Base-by-base conservation (phyloP, 2,113 vertebrate species). In the Pachycephala philippinensis region DNA sequence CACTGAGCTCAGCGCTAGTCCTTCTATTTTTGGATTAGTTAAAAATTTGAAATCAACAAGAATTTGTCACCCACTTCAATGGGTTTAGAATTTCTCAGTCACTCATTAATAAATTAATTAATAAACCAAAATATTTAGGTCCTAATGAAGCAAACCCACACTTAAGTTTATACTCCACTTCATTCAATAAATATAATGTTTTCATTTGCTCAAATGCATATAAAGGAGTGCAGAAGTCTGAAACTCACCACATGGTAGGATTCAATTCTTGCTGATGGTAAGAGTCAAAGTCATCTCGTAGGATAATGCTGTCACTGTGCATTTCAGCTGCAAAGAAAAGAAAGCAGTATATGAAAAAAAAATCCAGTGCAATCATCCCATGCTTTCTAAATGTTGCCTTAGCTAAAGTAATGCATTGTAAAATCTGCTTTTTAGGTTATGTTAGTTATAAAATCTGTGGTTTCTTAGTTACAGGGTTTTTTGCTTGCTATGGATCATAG, bases 261-360 rank as follows among this genome's bases (percentile, higher is more conserved):
- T 99, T 99, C 95, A 99, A 80, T 96, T 99, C 99, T 93, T 97
- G 98, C 89, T 98, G 98, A 65, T 98, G 98, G 95, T 98, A 99
- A 81, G 99, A 99, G 95, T 99, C 99, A 97, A 99, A 99, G 96
- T 99, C 99, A 77, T 99, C 99, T 84, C 99, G 98, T 28, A 99
- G 97, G 84, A 99, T 99, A 87, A 99, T 97, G 54, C 99, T 99
- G 93, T 98, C 98, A 30, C 98, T 98, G 77, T 99, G 99, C 91
- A 99, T 98, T 97, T 99, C 99, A 96, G 99, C 99, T 99, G 74
- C 70, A 96, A 97, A 95, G n/a, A 50, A 85, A 81, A 79, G 3
- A 82, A 92, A 80, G 10, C 3, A 27, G 1, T 24, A 24, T 21
- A 61, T 78, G 20, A 40, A 75, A 87, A 63, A 53, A 31, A 72